These are phyloP conservation scores for Tinamus major DNA, from an alignment of 2,797 vertebrate species.

Conservation along the genomic window DNA sequence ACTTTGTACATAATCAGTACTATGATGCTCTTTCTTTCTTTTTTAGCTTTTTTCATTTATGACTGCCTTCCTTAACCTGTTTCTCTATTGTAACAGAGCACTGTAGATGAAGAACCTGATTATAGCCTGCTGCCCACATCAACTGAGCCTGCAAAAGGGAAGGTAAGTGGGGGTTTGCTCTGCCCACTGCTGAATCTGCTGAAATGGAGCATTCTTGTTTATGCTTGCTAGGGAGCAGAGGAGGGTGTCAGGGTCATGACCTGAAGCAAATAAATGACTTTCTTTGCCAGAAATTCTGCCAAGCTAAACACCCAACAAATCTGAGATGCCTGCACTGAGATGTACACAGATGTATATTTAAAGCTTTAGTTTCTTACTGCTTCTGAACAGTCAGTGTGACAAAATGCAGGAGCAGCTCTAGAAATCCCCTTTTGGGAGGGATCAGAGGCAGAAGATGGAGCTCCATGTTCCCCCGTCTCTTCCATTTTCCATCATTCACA, in stretches of 20 bases:
- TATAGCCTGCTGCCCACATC: background rate
- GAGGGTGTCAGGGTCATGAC: background rate
- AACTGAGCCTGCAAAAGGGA: background rate
- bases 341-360: background rate
- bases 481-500: background rate
- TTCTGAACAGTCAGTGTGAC: background rate
- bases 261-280: background rate
- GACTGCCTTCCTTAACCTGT: background rate
- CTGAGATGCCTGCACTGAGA: no score
- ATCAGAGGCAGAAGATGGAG: background rate
- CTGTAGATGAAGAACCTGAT: conserved; percentile 4
- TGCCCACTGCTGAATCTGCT: background rate
- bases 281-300: fast-evolving
- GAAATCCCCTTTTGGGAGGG: background rate
- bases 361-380: background rate
- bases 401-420: fast-evolving
- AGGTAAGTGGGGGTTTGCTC: conserved; percentile 47
- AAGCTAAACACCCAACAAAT: background rate
- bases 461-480: background rate
- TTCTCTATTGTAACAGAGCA: conserved; percentile 44
- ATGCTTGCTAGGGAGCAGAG: background rate
- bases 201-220: background rate
- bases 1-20: background rate
- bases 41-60: fast-evolving
- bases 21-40: background rate